phyloP scores from a whole-genome alignment of 2,888 invertebrate genomes.

The Trichopoda pennipes region DNA sequence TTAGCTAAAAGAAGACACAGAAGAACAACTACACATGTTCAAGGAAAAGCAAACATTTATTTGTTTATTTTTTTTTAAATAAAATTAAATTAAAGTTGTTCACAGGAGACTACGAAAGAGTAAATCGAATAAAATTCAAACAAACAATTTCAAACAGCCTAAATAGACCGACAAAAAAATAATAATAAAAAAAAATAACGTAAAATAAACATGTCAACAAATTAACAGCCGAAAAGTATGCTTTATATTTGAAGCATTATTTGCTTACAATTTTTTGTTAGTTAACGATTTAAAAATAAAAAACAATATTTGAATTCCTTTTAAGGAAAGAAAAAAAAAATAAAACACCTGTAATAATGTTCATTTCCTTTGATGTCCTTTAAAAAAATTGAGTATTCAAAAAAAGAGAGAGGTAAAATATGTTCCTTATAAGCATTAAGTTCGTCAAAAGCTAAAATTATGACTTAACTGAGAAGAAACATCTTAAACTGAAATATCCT shows the following conservation, averaged over 20 bases:
- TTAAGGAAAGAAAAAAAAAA: not conserved
- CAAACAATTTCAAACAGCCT: conserved; percentile 19
- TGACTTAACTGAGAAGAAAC: too few species aligned
- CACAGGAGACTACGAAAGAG: conserved; percentile 17
- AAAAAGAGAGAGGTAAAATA: not conserved
- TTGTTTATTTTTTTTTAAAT: conserved; percentile 4
- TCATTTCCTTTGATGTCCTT: conserved; percentile 41
- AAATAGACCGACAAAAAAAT: conserved; percentile 16
- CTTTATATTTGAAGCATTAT: conserved; percentile 4
- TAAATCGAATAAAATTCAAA: not conserved
- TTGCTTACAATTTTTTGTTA: conserved; percentile 10
- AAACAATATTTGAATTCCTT: too few species aligned
- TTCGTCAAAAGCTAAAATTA: too few species aligned
- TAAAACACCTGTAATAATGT: conserved; percentile 45
- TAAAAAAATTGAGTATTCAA: not conserved
- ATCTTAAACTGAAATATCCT: not conserved
- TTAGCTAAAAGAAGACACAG: conserved; percentile 19
- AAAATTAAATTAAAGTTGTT: conserved; percentile 52
- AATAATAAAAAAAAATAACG: not conserved
- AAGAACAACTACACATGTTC: not conserved
- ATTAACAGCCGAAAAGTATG: conserved; percentile 55
- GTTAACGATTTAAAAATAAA: not conserved
- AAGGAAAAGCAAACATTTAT: conserved; percentile 20
- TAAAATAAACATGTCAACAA: conserved; percentile 7
- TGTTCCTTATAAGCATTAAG: too few species aligned